A percentile compares a stretch with the other conserved stretches of the same genome.
Evolutionary conservation across 2,113 vertebrate genomes (phyloP).

Genomic region (Vulpes vulpes): DNA sequence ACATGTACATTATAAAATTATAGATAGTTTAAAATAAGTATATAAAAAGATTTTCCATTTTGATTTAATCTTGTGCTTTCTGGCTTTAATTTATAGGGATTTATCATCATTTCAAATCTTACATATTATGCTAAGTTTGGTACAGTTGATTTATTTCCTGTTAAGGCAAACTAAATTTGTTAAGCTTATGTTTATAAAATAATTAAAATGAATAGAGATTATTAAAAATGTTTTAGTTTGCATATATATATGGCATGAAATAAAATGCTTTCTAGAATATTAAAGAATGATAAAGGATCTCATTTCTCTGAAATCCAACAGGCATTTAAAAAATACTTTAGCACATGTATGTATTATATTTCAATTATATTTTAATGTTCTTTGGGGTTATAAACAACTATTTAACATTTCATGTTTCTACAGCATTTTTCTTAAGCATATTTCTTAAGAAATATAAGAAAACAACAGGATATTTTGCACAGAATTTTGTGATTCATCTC

Average conservation of each 20-base stretch:
- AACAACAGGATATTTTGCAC: neutral
- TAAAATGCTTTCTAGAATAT: neutral
- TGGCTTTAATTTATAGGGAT: neutral
- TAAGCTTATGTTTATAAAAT: neutral
- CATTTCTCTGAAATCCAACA: neutral
- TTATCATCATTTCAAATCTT: neutral
- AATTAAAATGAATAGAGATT: neutral
- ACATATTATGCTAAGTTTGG: neutral
- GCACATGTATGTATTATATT: neutral
- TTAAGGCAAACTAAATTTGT: neutral
- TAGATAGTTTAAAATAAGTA: neutral
- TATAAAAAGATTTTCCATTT: neutral
- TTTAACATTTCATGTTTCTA: neutral
- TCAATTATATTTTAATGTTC: neutral
- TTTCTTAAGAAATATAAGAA: neutral
- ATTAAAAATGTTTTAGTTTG: neutral
- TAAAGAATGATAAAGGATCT: neutral
- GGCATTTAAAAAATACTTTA: neutral
- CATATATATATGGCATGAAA: neutral
- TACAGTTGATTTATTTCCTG: neutral
- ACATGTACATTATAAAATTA: neutral
- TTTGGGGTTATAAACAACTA: neutral
- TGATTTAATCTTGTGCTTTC: neutral
- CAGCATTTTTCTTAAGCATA: neutral
- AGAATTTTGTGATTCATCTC: neutral